Conservation (phyloP, 2,113 vertebrate species). For the Peromyscus maniculatus region DNA sequence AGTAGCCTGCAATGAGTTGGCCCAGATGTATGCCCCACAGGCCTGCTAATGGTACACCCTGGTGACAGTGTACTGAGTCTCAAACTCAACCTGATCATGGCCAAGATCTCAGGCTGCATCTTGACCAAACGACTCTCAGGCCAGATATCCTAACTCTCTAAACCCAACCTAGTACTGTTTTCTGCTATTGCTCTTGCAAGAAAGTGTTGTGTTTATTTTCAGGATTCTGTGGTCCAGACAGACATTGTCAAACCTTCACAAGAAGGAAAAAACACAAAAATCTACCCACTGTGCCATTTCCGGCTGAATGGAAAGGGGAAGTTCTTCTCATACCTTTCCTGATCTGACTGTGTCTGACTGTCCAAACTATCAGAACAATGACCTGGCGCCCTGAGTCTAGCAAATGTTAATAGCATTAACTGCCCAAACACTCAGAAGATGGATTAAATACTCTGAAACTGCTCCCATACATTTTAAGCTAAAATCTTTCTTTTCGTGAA, state of each 20-base stretch:
- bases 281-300: neutral
- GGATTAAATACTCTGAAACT: neutral
- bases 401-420: accelerated
- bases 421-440: neutral
- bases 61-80: neutral
- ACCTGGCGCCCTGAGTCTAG: neutral
- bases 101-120: neutral
- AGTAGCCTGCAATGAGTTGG: neutral
- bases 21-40: neutral
- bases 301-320: neutral
- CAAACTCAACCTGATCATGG: neutral
- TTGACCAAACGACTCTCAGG: neutral
- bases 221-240: neutral
- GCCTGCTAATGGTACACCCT: neutral
- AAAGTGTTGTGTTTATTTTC: neutral
- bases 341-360: neutral
- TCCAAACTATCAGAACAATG: neutral
- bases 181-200: neutral
- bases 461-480: neutral
- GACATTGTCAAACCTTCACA: neutral
- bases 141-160: neutral
- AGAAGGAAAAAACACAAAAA: neutral
- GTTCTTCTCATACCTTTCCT: neutral
- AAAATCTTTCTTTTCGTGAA: neutral
- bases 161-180: neutral